Conservation (phyloP, 2,113 vertebrate genomes). For the Phalacrocorax aristotelis region DNA sequence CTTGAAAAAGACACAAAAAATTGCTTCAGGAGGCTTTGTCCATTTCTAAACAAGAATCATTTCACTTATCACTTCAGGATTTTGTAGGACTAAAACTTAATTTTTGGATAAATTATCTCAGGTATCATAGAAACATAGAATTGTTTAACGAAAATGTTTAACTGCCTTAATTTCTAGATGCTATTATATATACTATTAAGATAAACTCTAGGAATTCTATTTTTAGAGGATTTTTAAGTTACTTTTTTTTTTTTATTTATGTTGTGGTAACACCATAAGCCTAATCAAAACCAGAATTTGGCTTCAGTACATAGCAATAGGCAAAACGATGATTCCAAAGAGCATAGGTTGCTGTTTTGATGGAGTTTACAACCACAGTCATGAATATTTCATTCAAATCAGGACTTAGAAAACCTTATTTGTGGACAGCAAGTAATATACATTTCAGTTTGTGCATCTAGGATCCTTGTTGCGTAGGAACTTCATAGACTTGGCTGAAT, state of each 20-base stretch:
- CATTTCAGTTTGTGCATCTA: neutral
- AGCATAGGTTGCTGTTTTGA: neutral
- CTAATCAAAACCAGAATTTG: neutral
- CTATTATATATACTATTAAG: neutral
- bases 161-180: neutral
- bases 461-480: neutral
- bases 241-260: neutral
- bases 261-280: neutral
- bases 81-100: neutral
- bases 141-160: neutral
- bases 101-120: neutral
- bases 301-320: neutral
- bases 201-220: neutral
- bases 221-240: neutral
- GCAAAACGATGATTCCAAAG: neutral
- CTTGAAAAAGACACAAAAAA: neutral
- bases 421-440: neutral
- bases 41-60: neutral
- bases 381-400: neutral
- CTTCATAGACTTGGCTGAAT: neutral
- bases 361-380: neutral
- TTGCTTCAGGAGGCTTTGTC: neutral
- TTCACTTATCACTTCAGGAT: neutral
- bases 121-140: neutral
- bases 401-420: neutral